phyloP scores from a whole-genome alignment of 2,888 invertebrate species.

The Idaea straminata region DNA sequence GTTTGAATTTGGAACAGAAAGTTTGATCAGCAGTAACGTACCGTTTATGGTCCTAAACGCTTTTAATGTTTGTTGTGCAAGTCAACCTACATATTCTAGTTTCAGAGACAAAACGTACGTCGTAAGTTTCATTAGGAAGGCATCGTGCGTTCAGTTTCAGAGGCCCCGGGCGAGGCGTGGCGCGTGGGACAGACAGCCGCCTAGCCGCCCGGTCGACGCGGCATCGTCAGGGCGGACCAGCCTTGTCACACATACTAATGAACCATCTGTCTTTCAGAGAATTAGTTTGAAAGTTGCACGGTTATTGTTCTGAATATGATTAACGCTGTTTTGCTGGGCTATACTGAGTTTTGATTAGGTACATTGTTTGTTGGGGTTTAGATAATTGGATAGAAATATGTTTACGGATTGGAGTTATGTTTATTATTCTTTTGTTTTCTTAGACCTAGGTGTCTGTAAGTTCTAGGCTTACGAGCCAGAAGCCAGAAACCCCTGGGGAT shows the following conservation, averaged over 20 bases:
- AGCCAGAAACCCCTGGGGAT: too few species aligned
- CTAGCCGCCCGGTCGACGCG: neutral
- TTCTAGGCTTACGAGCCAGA: too few species aligned
- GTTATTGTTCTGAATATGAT: constrained; percentile 1
- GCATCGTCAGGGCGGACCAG: neutral
- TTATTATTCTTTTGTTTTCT: neutral
- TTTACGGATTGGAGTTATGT: neutral
- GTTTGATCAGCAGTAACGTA: too few species aligned
- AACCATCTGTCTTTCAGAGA: neutral
- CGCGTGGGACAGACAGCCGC: neutral
- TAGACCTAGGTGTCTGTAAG: too few species aligned
- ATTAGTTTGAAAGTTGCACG: constrained; percentile 1
- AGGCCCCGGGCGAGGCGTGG: neutral
- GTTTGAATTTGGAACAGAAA: too few species aligned
- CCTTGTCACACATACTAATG: neutral
- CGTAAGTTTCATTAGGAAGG: neutral
- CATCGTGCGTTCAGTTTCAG: neutral
- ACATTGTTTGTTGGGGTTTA: neutral
- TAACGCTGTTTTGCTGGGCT: neutral
- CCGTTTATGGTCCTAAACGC: too few species aligned
- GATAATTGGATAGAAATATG: neutral
- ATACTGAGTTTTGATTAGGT: neutral
- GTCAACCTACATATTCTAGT: neutral
- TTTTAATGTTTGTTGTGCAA: too few species aligned
- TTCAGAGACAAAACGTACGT: neutral